Percentiles rank a stretch among this genome's conserved stretches.
phyloP scores from a whole-genome alignment of 2,888 invertebrate species.

The Poecilus cupreus region DNA sequence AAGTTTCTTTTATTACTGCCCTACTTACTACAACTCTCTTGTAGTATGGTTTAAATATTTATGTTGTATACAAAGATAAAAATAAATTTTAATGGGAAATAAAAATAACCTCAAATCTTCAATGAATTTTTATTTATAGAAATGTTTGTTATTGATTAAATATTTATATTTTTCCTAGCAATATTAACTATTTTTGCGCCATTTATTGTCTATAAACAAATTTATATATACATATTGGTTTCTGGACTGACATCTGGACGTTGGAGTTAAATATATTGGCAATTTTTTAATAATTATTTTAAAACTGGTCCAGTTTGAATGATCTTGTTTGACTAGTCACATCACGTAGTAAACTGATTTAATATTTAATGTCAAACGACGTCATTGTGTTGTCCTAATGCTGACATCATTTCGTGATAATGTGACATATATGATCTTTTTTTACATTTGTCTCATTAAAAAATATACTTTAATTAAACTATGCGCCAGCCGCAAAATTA shows the following conservation, averaged over 20 bases:
- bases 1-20: constrained; percentile 22
- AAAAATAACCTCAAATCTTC: constrained; percentile 30
- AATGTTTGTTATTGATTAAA: constrained; percentile 27
- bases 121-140: constrained; percentile 38
- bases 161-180: constrained; percentile 19
- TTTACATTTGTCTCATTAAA: constrained; percentile 31
- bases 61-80: not conserved
- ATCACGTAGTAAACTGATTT: constrained; percentile 40
- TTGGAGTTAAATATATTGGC: not conserved
- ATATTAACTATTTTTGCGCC: not conserved
- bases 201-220: constrained; percentile 24
- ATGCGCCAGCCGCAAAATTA: not conserved
- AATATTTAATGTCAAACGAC: constrained; percentile 53
- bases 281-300: not conserved
- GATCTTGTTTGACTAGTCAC: not conserved
- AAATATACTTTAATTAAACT: not conserved
- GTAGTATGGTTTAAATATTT: not conserved
- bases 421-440: constrained; percentile 26
- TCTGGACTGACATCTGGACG: not conserved
- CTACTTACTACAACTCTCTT: not conserved
- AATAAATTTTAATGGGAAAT: not conserved
- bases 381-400: constrained; percentile 13
- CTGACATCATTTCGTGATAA: constrained; percentile 55
- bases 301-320: not conserved
- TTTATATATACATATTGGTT: not conserved